Evolutionary conservation across 1,140 invertebrate species (phyloP).

Genomic region (Metaphire vulgaris): DNA sequence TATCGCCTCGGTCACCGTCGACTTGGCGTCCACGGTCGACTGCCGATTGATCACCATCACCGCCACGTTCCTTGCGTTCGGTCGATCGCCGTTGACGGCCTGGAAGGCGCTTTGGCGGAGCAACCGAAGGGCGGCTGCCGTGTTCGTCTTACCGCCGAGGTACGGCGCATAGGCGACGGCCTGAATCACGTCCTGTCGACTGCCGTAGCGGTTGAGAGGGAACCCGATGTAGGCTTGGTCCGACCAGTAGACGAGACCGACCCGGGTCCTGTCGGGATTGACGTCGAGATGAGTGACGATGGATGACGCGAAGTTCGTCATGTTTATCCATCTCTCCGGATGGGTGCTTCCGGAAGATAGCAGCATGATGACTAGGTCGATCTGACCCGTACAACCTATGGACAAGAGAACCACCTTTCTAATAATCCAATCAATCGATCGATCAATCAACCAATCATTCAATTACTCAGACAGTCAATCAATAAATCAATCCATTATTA

Average conservation of each 20-base stretch:
- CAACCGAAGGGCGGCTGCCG: slow-evolving; percentile 12
- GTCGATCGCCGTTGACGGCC: slow-evolving; percentile 12
- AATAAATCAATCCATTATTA: too few species aligned
- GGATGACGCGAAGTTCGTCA: not conserved
- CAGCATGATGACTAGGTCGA: slow-evolving; percentile 10
- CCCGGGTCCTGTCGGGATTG: slow-evolving; percentile 9
- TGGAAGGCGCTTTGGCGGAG: slow-evolving; percentile 20
- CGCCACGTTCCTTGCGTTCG: slow-evolving; percentile 23
- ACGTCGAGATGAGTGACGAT: slow-evolving; percentile 4
- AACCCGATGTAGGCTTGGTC: slow-evolving; percentile 21
- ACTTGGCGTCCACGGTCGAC: slow-evolving; percentile 19
- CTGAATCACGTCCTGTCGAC: slow-evolving; percentile 21
- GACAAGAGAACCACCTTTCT: too few species aligned
- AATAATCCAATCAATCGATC: too few species aligned
- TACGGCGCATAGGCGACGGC: slow-evolving; percentile 22
- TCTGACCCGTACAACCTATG: not conserved
- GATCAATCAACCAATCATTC: too few species aligned
- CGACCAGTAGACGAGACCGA: slow-evolving; percentile 20
- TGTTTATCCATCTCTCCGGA: not conserved
- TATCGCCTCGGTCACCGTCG: slow-evolving; percentile 19
- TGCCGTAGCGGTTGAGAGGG: slow-evolving; percentile 19
- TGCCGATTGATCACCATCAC: slow-evolving; percentile 23
- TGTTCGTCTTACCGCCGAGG: slow-evolving; percentile 23
- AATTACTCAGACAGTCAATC: too few species aligned
- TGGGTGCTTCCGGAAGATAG: not conserved